Evolutionary conservation across 2,888 invertebrate genomes (phyloP).

Genomic region (Sinhomidia bicolor): DNA sequence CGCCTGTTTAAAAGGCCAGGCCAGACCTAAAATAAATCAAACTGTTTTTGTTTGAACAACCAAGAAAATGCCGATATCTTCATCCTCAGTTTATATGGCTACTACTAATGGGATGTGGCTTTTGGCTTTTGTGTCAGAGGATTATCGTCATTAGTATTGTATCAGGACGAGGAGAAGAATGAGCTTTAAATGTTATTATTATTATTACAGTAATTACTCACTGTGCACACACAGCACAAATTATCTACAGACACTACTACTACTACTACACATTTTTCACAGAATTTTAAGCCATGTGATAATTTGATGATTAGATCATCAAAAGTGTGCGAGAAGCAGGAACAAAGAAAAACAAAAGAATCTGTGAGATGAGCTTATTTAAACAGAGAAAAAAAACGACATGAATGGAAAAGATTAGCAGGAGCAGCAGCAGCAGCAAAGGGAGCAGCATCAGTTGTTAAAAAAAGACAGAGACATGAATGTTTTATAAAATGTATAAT

Average conservation of each 20-base stretch:
- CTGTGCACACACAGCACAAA: background rate
- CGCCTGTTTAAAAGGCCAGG: background rate
- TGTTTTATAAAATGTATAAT: no score
- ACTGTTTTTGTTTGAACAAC: background rate
- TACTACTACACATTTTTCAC: no score
- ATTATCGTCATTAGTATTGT: background rate
- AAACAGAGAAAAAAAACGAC: background rate
- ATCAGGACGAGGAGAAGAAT: background rate
- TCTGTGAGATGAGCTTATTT: background rate
- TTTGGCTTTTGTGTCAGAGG: background rate
- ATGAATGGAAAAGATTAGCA: background rate
- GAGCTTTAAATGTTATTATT: slow-evolving; percentile 1
- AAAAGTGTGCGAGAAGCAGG: background rate
- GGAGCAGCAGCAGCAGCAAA: background rate
- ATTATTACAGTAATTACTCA: background rate
- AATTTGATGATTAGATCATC: background rate
- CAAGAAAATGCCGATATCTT: background rate
- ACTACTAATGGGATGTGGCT: slow-evolving; percentile 27
- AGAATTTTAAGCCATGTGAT: slow-evolving; percentile 5
- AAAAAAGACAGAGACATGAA: no score
- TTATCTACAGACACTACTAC: background rate
- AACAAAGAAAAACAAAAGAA: background rate
- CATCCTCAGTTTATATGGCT: background rate
- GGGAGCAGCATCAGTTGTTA: no score
- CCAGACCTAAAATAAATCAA: slow-evolving; percentile 16